Evolutionary conservation across 2,797 vertebrate species (phyloP), one percentile per base, ranked within the genome.

Genomic region (Spondyliosoma cantharus): DNA sequence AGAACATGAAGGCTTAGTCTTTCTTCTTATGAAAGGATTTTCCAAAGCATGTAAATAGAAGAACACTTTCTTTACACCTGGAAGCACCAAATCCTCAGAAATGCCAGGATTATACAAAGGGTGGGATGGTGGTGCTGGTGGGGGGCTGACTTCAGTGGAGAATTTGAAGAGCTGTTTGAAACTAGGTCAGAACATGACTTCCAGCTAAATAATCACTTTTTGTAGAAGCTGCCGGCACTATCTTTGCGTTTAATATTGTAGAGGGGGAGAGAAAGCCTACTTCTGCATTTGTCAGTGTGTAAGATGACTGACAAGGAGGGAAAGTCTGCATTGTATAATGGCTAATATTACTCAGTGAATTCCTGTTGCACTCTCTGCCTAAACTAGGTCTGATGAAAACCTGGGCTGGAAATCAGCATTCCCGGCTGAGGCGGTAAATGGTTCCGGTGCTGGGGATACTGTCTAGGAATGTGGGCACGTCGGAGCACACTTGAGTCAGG

Each of bases 381-480:
- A 84, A 89, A 85, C 87, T 71, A 72, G 79, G 84, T 67, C 78
- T 68, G 87, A 89, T 90, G 86, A 89, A 87, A 89, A 87, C 74
- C 84, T 81, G 83, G 83, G 61, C 83, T 86, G 88, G 80, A 91
- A 88, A 85, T 82, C 83, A 24, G 72, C 91, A 90, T 93, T 93
- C 92, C 89, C 88, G 85, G 76, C 81, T 50, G 81, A 87, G 84
- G 87, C 85, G 61, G 87, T 89, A 76, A 92, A 86, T 12, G 75
- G 78, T 91, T 92, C 90, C 81, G 83, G 83, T 72, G 86, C 86
- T 89, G 88, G 90, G 89, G 89, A 90, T 90, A 89, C 89, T 92
- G 92, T 93, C 91, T 91, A 90, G 91, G 92, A 93, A 92, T 92
- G 88, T 77, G 86, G 88, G 87, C 85, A 81, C 76, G 79, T 86